A percentile compares a stretch with the other conserved stretches of the same genome.
These are phyloP conservation scores for Limnephilus auricula DNA, from an alignment of 2,888 invertebrate species.

Conservation along the genomic window DNA sequence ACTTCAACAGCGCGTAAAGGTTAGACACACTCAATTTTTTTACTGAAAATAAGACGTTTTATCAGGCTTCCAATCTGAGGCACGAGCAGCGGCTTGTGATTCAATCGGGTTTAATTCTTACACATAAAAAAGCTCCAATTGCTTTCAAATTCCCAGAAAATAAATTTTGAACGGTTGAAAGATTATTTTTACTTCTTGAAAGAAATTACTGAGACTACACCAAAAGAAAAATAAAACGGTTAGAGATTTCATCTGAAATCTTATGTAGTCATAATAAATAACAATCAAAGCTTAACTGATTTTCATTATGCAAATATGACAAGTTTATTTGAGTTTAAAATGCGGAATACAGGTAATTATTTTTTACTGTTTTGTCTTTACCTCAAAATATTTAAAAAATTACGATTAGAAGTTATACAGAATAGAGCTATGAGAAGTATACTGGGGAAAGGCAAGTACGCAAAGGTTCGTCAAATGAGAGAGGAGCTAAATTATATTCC, in stretches of 20 bases:
- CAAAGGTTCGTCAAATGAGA: too few species aligned
- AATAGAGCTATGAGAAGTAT: too few species aligned
- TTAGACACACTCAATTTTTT: too few species aligned
- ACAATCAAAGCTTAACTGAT: not conserved
- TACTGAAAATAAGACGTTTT: not conserved
- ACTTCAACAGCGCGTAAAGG: too few species aligned
- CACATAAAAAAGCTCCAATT: slow-evolving; percentile 8
- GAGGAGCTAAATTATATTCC: too few species aligned
- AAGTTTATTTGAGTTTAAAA: not conserved
- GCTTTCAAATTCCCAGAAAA: not conserved
- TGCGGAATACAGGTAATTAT: too few species aligned
- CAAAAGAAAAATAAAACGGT: not conserved
- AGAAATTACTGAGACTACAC: not conserved
- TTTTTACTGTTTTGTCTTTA: too few species aligned
- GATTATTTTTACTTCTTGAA: not conserved
- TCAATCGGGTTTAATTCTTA: not conserved
- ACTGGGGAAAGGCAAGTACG: too few species aligned
- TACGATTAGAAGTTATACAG: too few species aligned
- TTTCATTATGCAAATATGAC: not conserved
- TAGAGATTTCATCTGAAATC: not conserved
- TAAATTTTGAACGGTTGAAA: not conserved
- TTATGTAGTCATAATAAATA: not conserved
- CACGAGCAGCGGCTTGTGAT: not conserved
- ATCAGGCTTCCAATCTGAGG: not conserved
- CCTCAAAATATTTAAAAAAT: too few species aligned